Percentiles rank a stretch among this genome's conserved stretches.
Conservation (phyloP, 2,888 invertebrate genomes). For the Drosophila fungiperda region DNA sequence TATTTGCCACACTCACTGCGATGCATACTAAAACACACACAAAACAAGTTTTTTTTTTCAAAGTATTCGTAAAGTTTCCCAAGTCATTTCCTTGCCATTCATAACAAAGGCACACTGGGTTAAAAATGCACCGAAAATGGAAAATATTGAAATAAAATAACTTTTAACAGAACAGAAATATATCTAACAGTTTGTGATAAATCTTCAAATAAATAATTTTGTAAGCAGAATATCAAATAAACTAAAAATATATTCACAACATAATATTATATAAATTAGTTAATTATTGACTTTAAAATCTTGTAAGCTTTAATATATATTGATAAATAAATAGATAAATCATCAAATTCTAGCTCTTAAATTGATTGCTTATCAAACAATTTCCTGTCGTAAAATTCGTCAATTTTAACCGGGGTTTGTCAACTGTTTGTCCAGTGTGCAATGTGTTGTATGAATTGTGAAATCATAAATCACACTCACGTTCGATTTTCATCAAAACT, state of each 20-base stretch:
- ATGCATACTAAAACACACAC: conserved; percentile 67
- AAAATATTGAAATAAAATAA: not conserved
- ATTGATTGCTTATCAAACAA: not conserved
- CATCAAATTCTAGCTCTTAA: not conserved
- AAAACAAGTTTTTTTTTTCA: conserved; percentile 32
- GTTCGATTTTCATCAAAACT: conserved; percentile 87
- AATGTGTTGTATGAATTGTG: conserved; percentile 14
- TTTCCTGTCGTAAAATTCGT: not conserved
- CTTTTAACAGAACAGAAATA: not conserved
- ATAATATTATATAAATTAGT: not conserved
- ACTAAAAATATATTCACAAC: not conserved
- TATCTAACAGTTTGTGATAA: not conserved
- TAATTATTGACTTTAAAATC: not conserved
- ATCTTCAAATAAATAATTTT: not conserved
- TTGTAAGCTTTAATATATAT: not conserved
- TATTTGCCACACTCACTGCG: conserved; percentile 67
- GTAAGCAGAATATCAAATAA: not conserved
- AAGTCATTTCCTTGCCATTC: conserved; percentile 57
- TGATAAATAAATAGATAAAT: not conserved
- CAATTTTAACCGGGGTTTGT: not conserved
- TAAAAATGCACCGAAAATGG: not conserved
- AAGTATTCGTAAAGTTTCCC: conserved; percentile 38
- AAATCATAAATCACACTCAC: conserved; percentile 86
- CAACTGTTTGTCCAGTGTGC: conserved; percentile 44
- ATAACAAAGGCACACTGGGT: conserved; percentile 49